phyloP scores from a whole-genome alignment of 1,140 invertebrate species.

The Vanessa atalanta region DNA sequence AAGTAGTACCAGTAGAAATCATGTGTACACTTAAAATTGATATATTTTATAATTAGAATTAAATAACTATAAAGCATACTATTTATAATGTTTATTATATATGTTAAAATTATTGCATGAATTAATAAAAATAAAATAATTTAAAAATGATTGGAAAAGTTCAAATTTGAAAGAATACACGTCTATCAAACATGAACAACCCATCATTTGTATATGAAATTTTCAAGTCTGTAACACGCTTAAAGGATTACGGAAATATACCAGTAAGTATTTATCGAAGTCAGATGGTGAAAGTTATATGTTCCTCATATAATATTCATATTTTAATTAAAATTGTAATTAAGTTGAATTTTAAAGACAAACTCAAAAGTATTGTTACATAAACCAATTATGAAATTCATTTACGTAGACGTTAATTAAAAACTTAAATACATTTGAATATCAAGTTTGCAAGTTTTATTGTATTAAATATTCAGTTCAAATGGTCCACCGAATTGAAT shows the following conservation, averaged over 20 bases:
- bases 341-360: neutral
- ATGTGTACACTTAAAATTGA: too few species aligned
- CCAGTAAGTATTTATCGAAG: slow-evolving; percentile 56
- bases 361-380: neutral
- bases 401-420: neutral
- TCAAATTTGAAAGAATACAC: slow-evolving; percentile 4
- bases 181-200: neutral
- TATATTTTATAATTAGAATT: neutral
- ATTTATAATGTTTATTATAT: neutral
- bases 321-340: neutral
- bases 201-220: slow-evolving; percentile 24
- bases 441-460: neutral
- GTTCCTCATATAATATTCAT: neutral
- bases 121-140: neutral
- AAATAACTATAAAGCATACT: neutral
- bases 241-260: slow-evolving; percentile 65
- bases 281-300: neutral
- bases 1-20: too few species aligned
- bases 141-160: neutral
- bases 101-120: slow-evolving; percentile 1
- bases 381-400: neutral
- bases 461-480: neutral
- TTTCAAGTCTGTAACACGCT: slow-evolving; percentile 74
- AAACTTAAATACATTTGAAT: neutral
- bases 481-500: too few species aligned